Base-by-base conservation (phyloP, 2,888 invertebrate species). In the Autographa gamma region DNA sequence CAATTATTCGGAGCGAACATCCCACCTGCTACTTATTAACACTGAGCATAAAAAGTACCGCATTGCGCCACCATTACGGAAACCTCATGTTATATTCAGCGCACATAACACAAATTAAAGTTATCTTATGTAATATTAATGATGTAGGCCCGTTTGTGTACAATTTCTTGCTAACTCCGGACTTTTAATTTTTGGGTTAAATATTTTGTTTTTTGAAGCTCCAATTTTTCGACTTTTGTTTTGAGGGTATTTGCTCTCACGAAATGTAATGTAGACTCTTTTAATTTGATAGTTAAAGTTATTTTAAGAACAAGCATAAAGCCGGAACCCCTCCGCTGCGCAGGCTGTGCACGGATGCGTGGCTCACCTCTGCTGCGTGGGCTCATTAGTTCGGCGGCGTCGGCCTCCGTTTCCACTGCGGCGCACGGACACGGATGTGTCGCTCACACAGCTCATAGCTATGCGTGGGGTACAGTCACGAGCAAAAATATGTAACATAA, bases 41-140 rank as follows among this genome's bases (percentile, higher is more conserved):
- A 58, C 65, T 16, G 66, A 43, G 62, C 66, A 75, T 77, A 85
- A 86, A 86, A 85, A 83, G 77, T 86, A 73, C 82, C 88, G 88
- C 88, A 88, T 62, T 88, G 88, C 88, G 88, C 77, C 66, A 74
- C 66, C 74, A 75, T 73, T 75, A 76, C 66, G 66, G 43, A 58
- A 60, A 52, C 0, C 87, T 87, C 83, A 88, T 88, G 85, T 81
- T 77, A 82, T 82, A 88, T 88, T 88, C 87, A 87, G 73, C 77
- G 77, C 82, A 82, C 81, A 82, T 80, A 83, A 79, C 76, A 80
- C 78, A 86, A 88, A 88, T 88, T 88, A 85, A 86, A 87, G 83
- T 84, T 84, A 88, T 84, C 83, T 80, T 83, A 79, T 77, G 76
- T 76, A 83, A 85, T 86, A 86, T 79, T 80, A 82, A 83, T 84